phyloP scores from a whole-genome alignment of 2,797 vertebrate species.

The Amblyraja radiata region DNA sequence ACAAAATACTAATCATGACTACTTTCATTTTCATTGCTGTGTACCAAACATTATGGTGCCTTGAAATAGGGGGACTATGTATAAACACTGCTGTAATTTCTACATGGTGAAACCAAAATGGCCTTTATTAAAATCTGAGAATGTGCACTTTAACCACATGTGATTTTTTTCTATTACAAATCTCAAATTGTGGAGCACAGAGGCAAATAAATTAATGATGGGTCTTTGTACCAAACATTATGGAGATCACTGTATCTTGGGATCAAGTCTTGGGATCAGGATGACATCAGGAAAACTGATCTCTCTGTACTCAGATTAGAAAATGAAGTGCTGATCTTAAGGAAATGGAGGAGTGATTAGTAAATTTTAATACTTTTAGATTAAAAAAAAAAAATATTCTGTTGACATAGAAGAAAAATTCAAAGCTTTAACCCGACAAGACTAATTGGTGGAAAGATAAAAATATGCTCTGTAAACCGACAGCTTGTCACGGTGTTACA shows the following conservation, averaged over 20 bases:
- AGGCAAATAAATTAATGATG: too few relatives aligned
- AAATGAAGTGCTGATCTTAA: not conserved
- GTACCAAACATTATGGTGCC: too few relatives aligned
- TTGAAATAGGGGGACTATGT: too few relatives aligned
- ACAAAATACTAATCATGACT: too few relatives aligned
- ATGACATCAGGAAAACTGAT: not conserved
- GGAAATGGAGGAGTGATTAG: slow-evolving; percentile 40
- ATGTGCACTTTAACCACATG: too few relatives aligned
- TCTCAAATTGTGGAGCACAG: too few relatives aligned
- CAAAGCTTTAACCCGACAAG: not conserved
- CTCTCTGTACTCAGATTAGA: not conserved
- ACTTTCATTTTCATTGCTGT: too few relatives aligned
- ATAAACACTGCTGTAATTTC: too few relatives aligned
- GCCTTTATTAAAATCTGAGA: too few relatives aligned
- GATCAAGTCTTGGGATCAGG: slow-evolving; percentile 5
- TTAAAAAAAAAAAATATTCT: slow-evolving; percentile 22
- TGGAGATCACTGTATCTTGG: slow-evolving; percentile 39
- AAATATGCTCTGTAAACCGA: slow-evolving; percentile 42
- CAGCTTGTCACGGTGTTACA: slow-evolving; percentile 48
- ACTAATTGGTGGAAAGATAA: slow-evolving; percentile 13
- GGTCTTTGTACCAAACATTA: too few relatives aligned
- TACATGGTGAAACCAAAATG: too few relatives aligned
- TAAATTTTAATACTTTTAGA: slow-evolving; percentile 3
- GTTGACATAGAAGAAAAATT: slow-evolving; percentile 26
- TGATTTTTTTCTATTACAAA: too few relatives aligned